These are phyloP conservation scores for Sabatieria punctata DNA, from an alignment of 2,888 invertebrate genomes.

Conservation along the genomic window DNA sequence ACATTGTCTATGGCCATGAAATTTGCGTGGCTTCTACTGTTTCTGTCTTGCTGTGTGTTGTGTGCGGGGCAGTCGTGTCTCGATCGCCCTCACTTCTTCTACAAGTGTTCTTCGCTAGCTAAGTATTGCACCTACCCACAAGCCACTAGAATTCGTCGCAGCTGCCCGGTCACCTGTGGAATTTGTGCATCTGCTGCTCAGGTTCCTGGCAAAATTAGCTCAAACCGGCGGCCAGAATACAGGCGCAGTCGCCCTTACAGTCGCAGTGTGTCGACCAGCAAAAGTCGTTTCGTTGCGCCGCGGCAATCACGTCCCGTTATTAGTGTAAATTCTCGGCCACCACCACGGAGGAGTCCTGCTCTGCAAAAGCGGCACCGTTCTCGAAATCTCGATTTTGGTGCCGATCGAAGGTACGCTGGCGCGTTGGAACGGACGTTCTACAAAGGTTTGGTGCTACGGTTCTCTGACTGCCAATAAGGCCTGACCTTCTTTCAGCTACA, in stretches of 20 bases:
- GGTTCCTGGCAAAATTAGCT: neutral
- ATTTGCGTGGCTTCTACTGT: too few species aligned
- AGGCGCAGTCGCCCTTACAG: neutral
- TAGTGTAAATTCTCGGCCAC: too few species aligned
- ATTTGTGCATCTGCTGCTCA: neutral
- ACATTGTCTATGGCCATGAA: too few species aligned
- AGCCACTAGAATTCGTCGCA: neutral
- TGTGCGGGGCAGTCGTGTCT: neutral
- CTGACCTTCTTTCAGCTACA: neutral
- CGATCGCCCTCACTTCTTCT: neutral
- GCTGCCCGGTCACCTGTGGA: neutral
- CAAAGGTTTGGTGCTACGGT: too few species aligned
- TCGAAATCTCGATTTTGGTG: too few species aligned
- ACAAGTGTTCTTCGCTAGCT: neutral
- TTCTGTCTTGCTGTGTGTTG: neutral
- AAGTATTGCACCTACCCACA: constrained; percentile 1
- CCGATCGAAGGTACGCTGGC: too few species aligned
- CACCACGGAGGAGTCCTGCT: too few species aligned
- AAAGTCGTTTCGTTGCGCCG: too few species aligned
- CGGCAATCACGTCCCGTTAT: too few species aligned
- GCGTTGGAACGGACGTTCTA: too few species aligned
- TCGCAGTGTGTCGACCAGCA: too few species aligned
- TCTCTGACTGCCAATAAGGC: neutral
- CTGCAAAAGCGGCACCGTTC: too few species aligned
- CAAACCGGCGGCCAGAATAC: neutral